Percentiles rank a stretch among this genome's conserved stretches.
Conservation (phyloP, 2,113 vertebrate genomes). For the Falcunculus frontatus region DNA sequence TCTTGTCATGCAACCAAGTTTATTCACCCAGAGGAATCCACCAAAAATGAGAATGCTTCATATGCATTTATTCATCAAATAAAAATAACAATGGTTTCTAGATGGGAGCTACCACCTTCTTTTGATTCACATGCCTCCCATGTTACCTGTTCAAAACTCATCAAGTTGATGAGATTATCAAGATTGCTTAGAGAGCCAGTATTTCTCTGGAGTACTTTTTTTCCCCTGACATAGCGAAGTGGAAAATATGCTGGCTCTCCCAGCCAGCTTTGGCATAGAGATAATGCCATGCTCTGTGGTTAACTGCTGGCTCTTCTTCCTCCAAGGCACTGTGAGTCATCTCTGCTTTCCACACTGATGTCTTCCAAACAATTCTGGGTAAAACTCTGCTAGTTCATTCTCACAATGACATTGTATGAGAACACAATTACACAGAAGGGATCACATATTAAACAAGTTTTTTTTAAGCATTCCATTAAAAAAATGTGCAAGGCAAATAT, state of each 20-base stretch:
- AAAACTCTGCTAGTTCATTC: slow-evolving; percentile 51
- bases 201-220: neutral
- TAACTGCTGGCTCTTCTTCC: slow-evolving; percentile 39
- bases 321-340: slow-evolving; percentile 58
- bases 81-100: slow-evolving; percentile 18
- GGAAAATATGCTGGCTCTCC: slow-evolving; percentile 3
- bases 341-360: slow-evolving; percentile 38
- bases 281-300: slow-evolving; percentile 30
- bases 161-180: neutral
- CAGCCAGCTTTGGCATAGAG: slow-evolving; percentile 21
- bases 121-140: slow-evolving; percentile 38
- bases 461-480: slow-evolving; percentile 10
- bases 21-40: neutral
- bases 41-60: neutral
- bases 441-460: neutral
- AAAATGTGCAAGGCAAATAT: slow-evolving; percentile 41
- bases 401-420: slow-evolving; percentile 11
- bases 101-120: slow-evolving; percentile 26
- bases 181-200: neutral
- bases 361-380: slow-evolving; percentile 57
- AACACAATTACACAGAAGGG: neutral
- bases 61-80: slow-evolving; percentile 21
- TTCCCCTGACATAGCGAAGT: neutral
- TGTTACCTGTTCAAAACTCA: neutral
- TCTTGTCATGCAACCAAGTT: slow-evolving; percentile 20